Evolutionary conservation across 1,140 invertebrate genomes (phyloP).

Genomic region (Papilio glaucus): DNA sequence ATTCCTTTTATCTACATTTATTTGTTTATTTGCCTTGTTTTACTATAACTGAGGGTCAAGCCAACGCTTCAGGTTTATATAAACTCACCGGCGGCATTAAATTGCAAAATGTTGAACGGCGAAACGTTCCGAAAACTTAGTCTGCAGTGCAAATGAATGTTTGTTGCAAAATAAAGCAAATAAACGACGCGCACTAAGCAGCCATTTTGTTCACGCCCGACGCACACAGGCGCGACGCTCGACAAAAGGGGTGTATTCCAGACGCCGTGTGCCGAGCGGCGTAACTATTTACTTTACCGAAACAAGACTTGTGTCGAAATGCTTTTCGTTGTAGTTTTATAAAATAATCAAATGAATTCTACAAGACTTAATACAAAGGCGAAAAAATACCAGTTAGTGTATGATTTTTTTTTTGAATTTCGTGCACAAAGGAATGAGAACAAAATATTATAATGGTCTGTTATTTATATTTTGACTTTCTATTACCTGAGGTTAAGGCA

Average conservation of each 20-base stretch:
- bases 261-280: constrained; percentile 29
- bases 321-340: constrained; percentile 26
- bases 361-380: neutral
- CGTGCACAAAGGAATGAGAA: too few relatives aligned
- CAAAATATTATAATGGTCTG: too few relatives aligned
- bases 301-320: constrained; percentile 27
- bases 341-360: constrained; percentile 18
- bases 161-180: constrained; percentile 57
- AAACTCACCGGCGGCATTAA: constrained; percentile 36
- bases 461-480: too few relatives aligned
- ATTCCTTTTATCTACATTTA: too few relatives aligned
- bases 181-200: constrained; percentile 55
- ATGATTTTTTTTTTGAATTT: neutral
- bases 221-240: constrained; percentile 46
- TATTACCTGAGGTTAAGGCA: too few relatives aligned
- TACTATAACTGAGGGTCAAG: neutral
- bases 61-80: constrained; percentile 7
- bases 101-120: constrained; percentile 48
- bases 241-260: constrained; percentile 42
- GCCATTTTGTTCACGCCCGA: constrained; percentile 55
- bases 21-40: too few relatives aligned
- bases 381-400: neutral
- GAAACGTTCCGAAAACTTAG: constrained; percentile 43
- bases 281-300: constrained; percentile 41
- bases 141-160: constrained; percentile 48